Conservation (phyloP, 2,888 invertebrate genomes). For the Formica aserva region DNA sequence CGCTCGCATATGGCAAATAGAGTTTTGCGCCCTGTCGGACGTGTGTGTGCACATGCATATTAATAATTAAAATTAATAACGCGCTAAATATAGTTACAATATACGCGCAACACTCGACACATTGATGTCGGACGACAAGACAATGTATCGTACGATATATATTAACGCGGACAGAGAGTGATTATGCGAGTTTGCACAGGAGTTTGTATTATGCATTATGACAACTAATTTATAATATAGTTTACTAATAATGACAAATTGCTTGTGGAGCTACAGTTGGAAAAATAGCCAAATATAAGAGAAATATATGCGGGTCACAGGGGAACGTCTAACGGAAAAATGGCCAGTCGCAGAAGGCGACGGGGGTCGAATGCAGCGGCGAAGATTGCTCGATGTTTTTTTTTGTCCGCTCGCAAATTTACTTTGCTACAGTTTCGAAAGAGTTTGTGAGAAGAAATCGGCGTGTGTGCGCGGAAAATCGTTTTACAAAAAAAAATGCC, state of each 20-base stretch:
- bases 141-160: slow-evolving; percentile 33
- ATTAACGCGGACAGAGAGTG: slow-evolving; percentile 32
- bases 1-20: slow-evolving; percentile 19
- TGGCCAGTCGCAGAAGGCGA: neutral
- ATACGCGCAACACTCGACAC: slow-evolving; percentile 11
- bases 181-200: slow-evolving; percentile 27
- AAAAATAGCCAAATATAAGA: neutral
- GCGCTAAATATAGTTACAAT: slow-evolving; percentile 31
- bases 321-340: neutral
- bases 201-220: slow-evolving; percentile 3
- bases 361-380: neutral
- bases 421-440: neutral
- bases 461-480: slow-evolving; percentile 3
- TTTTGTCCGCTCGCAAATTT: neutral
- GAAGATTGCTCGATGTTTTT: neutral
- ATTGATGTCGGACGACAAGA: slow-evolving; percentile 30
- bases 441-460: slow-evolving; percentile 9
- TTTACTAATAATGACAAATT: slow-evolving; percentile 3
- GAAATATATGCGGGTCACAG: neutral
- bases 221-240: slow-evolving; percentile 20
- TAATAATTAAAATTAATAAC: slow-evolving; percentile 57
- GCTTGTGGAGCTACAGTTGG: neutral
- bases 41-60: neutral
- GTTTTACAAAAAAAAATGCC: slow-evolving; percentile 39
- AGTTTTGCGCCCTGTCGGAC: slow-evolving; percentile 28